Evolutionary conservation across 1,140 invertebrate genomes (phyloP), one percentile per base, ranked within the genome.

Genomic region (Scaptomyza graminum): DNA sequence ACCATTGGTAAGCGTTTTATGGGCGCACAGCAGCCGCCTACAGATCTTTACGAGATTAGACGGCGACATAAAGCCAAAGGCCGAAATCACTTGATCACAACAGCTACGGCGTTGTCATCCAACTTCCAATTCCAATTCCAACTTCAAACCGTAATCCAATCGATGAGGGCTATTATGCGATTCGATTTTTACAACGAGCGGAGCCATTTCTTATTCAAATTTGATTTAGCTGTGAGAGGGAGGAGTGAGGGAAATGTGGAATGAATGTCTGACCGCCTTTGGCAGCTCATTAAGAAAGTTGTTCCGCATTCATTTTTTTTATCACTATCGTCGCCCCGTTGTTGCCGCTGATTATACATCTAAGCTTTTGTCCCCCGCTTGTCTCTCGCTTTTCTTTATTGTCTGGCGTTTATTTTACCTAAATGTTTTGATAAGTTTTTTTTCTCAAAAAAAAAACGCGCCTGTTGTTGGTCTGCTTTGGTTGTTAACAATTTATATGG

Each of bases 251-350:
- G 18, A 16, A n/a, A n/a, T 9, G 8, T 12, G 28, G 52, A 46
- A 5, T n/a, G 22, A 22, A 13, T 37, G 37, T 49, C 51, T 79
- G 72, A 72, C 68, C 84, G 83, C 83, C 75, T 83, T 87, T 87
- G 82, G 83, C 83, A 87, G 83, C 83, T 87, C 83, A 87, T 87
- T 87, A 87, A 83, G 83, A 88, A 87, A 88, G 83, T 88, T 87
- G 83, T 87, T 87, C 83, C 82, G 82, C 83, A 82, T 87, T 88
- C 71, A 87, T 88, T 87, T 87, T 87, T 87, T 87, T 88, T 87
- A 88, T 87, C 79, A 63, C 71, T 74, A 74, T 85, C 82, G 82
- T 87, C 76, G 81, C 76, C 73, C 70, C 78, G 69, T 50, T 34
- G 31, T 34, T 55, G 55, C 70, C 70, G 78, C 75, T 85, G 82